Conservation (phyloP, 2,113 vertebrate genomes). For the Cnemophilus loriae region DNA sequence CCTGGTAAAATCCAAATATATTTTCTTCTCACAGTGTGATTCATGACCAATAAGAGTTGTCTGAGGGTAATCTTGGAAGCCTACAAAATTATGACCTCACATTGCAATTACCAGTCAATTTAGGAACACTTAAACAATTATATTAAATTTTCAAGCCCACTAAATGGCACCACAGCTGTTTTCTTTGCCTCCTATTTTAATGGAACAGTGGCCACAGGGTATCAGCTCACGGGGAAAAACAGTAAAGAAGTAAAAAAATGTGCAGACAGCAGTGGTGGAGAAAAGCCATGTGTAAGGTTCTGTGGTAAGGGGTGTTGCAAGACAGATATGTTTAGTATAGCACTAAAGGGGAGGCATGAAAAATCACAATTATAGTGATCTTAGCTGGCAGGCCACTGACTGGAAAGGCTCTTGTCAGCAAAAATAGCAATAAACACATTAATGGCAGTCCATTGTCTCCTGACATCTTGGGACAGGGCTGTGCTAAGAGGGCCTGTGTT, state of each 20-base stretch:
- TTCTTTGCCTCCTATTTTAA: constrained; percentile 46
- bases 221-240: neutral
- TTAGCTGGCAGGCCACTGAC: constrained; percentile 35
- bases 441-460: neutral
- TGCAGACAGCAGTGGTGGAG: constrained; percentile 24
- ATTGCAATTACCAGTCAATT: constrained; percentile 70
- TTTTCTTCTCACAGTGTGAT: neutral
- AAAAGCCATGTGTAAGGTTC: constrained; percentile 1
- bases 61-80: constrained; percentile 53
- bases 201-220: constrained; percentile 10
- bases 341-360: neutral
- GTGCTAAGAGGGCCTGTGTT: neutral
- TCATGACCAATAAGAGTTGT: neutral
- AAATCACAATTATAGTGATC: neutral
- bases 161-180: constrained; percentile 64
- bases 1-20: neutral
- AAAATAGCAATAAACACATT: constrained; percentile 6
- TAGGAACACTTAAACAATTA: constrained; percentile 68
- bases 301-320: neutral
- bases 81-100: constrained; percentile 51
- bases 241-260: neutral
- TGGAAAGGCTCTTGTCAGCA: neutral
- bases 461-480: neutral
- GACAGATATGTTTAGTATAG: constrained; percentile 13
- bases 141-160: constrained; percentile 46